Evolutionary conservation across 2,797 vertebrate species (phyloP).

Genomic region (Thunnus albacares): DNA sequence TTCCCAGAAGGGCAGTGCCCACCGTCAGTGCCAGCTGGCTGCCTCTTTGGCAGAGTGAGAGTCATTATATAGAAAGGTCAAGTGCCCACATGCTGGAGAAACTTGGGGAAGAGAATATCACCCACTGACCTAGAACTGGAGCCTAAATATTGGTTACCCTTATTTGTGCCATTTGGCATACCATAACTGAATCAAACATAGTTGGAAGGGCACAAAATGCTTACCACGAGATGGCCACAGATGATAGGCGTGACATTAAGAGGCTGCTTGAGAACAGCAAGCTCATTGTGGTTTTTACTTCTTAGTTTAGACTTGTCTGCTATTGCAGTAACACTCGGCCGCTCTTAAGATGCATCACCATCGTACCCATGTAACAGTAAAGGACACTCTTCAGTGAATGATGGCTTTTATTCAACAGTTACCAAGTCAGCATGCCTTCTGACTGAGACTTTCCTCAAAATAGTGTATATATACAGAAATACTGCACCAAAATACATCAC

Average conservation of each 20-base stretch:
- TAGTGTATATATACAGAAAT: constrained; percentile 25
- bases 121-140: constrained; percentile 80
- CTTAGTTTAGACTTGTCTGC: constrained; percentile 73
- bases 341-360: constrained; percentile 68
- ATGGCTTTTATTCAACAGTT: constrained; percentile 55
- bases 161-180: constrained; percentile 65
- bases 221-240: constrained; percentile 70
- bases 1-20: constrained; percentile 76
- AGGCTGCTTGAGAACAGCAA: constrained; percentile 74
- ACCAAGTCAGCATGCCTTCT: constrained; percentile 36
- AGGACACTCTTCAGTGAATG: constrained; percentile 40
- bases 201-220: constrained; percentile 62
- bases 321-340: constrained; percentile 70
- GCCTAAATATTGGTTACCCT: constrained; percentile 73
- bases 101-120: constrained; percentile 65
- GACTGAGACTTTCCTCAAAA: constrained; percentile 43
- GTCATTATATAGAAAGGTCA: constrained; percentile 79
- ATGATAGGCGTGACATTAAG: constrained; percentile 76
- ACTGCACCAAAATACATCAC: constrained; percentile 30
- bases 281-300: constrained; percentile 77
- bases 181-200: constrained; percentile 59
- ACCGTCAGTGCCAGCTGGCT: constrained; percentile 69
- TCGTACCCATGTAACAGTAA: constrained; percentile 61
- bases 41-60: constrained; percentile 57
- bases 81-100: constrained; percentile 63